These are phyloP conservation scores for Hyppa rectilinea DNA, from an alignment of 2,888 invertebrate genomes.

Conservation along the genomic window DNA sequence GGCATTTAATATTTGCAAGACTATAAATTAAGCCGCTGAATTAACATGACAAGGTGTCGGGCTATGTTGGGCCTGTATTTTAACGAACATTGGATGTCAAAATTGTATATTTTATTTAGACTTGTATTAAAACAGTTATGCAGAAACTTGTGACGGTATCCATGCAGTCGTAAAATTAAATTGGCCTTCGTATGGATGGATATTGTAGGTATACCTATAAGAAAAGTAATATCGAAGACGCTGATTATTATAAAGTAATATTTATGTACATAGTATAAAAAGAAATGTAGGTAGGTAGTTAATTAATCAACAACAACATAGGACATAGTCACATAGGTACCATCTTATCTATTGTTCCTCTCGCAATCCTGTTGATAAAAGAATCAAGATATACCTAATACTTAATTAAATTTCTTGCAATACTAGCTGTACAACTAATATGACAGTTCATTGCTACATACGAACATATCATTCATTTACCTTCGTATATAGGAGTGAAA, in stretches of 20 bases:
- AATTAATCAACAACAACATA: too few species aligned
- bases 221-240: not conserved
- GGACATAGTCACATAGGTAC: too few species aligned
- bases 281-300: not conserved
- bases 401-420: constrained; percentile 13
- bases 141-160: not conserved
- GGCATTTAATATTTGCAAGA: constrained; percentile 70
- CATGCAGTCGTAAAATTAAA: constrained; percentile 12
- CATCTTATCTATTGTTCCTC: not conserved
- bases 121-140: constrained; percentile 19
- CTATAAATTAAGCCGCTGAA: constrained; percentile 79
- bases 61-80: constrained; percentile 45
- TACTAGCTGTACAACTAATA: constrained; percentile 11
- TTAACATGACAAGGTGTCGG: constrained; percentile 78
- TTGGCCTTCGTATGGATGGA: not conserved
- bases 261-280: too few species aligned
- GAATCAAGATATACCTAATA: not conserved
- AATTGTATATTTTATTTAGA: constrained; percentile 53
- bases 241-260: not conserved
- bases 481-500: constrained; percentile 67
- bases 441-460: constrained; percentile 24
- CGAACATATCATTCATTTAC: constrained; percentile 23
- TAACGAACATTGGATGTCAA: constrained; percentile 47
- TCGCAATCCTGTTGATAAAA: not conserved
- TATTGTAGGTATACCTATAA: not conserved